Evolutionary conservation across 2,797 vertebrate species (phyloP), one percentile per base, ranked within the genome.

Genomic region (Mus spretus): DNA sequence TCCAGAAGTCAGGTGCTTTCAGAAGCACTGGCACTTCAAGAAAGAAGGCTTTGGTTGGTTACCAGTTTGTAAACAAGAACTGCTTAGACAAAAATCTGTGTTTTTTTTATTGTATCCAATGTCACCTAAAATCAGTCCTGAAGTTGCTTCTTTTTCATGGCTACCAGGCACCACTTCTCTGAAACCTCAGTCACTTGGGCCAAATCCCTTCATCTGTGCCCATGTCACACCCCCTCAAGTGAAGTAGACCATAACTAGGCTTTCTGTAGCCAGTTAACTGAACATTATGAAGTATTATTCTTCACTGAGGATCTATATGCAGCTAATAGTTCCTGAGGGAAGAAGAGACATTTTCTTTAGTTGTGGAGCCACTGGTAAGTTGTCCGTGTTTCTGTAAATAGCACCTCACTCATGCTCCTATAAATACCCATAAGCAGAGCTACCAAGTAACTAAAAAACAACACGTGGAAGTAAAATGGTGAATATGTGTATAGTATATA

Each of bases 1-100:
- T 22, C 4, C 63, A 87, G 34, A 6, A 91, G 89, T 84, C 24
- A 89, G 28, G 77, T 80, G 2, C 28, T 40, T 87, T 95, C 81
- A 44, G 61, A 74, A 89, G 79, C 34, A 53, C 14, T 65, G 70
- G 4, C 0, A 88, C 20, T 81, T 95, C 11, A 84, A 65, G 26
- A 50, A 61, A 55, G 87, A 95, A 92, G 75, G 34, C 50, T 53
- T 74, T 28, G 24, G 34, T 89, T 91, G 55, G 55, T 50, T 75
- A 91, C 26, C 28, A 93, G 47, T 81, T 93, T 50, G 47, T 83
- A 93, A 96, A 19, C 37, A 95, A 63, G 22, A 13, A 17, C 37
- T 40, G 83, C 85, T 81, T 89, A 77, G 75, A 85, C 20, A 96
- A 96, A 81, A 84, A 22, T 31, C 19, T 40, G 53, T n/a, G 88